Percentiles rank a stretch among this genome's conserved stretches.
These are phyloP conservation scores for Cerceris ruficornis DNA, from an alignment of 2,888 invertebrate genomes.

Conservation along the genomic window DNA sequence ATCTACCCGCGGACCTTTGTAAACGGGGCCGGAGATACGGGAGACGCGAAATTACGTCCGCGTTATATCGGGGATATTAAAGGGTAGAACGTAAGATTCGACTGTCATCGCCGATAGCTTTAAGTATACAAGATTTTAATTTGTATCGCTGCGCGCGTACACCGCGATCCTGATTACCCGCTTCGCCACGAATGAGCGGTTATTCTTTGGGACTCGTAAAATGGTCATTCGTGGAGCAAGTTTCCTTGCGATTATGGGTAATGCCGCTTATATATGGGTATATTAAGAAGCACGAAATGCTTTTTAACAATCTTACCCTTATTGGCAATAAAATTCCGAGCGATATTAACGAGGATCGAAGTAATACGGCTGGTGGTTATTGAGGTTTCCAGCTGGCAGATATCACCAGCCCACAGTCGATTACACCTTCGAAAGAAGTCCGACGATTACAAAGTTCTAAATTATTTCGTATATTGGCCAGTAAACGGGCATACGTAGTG, in stretches of 20 bases:
- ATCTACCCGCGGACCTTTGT: constrained; percentile 40
- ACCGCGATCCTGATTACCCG: constrained; percentile 17
- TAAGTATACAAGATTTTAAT: constrained; percentile 52
- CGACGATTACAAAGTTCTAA: constrained; percentile 36
- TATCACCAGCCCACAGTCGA: background rate
- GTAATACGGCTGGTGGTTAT: constrained; percentile 16
- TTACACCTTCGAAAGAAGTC: background rate
- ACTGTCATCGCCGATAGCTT: constrained; percentile 46
- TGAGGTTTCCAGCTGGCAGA: constrained; percentile 14
- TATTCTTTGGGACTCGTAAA: constrained; percentile 50
- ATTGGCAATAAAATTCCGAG: constrained; percentile 48
- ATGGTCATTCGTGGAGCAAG: constrained; percentile 29
- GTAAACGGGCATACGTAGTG: constrained; percentile 24
- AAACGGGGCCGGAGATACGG: constrained; percentile 8
- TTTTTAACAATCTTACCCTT: constrained; percentile 34
- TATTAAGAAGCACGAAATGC: constrained; percentile 30
- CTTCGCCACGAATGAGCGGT: constrained; percentile 24
- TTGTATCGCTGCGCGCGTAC: constrained; percentile 30
- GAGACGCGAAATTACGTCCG: background rate
- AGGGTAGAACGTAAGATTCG: constrained; percentile 17
- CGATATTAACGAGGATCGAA: constrained; percentile 47
- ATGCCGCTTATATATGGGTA: constrained; percentile 20
- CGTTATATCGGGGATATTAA: constrained; percentile 12
- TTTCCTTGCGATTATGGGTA: constrained; percentile 39
- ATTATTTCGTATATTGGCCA: constrained; percentile 42